phyloP scores from a whole-genome alignment of 2,113 vertebrate species.

The Azemiops feae region DNA sequence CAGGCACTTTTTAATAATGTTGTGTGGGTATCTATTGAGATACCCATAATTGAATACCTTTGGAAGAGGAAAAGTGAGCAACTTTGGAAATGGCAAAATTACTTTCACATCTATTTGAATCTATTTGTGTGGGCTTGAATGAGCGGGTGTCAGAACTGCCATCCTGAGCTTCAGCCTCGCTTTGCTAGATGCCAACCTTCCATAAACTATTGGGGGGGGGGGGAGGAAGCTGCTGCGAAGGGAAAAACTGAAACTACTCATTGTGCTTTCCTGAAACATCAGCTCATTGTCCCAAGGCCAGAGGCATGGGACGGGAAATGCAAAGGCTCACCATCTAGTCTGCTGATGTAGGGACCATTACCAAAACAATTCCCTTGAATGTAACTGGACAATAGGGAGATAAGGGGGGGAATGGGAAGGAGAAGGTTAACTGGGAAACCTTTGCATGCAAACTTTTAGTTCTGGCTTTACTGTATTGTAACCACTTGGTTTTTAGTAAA shows the following conservation, averaged over 20 bases:
- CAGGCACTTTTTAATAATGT: background rate
- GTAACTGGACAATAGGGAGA: background rate
- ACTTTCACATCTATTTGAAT: background rate
- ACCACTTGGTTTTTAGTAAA: background rate
- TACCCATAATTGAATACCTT: background rate
- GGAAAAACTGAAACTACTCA: background rate
- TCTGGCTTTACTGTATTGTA: background rate
- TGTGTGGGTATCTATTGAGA: background rate
- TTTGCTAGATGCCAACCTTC: background rate
- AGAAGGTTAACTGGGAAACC: background rate
- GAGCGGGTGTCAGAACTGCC: background rate
- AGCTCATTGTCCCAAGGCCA: background rate
- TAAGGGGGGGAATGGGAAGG: no score
- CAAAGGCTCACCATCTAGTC: background rate
- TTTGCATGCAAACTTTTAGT: background rate
- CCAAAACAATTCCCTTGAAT: background rate
- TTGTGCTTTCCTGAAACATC: background rate
- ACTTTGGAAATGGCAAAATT: background rate
- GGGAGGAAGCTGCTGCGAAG: background rate
- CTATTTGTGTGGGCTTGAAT: background rate
- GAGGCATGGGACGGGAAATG: background rate
- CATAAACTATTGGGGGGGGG: background rate
- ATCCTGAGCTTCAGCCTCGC: background rate
- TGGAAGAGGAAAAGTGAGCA: background rate
- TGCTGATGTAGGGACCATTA: background rate